Conservation (phyloP, 2,797 vertebrate genomes). For the Notamacropus eugenii region DNA sequence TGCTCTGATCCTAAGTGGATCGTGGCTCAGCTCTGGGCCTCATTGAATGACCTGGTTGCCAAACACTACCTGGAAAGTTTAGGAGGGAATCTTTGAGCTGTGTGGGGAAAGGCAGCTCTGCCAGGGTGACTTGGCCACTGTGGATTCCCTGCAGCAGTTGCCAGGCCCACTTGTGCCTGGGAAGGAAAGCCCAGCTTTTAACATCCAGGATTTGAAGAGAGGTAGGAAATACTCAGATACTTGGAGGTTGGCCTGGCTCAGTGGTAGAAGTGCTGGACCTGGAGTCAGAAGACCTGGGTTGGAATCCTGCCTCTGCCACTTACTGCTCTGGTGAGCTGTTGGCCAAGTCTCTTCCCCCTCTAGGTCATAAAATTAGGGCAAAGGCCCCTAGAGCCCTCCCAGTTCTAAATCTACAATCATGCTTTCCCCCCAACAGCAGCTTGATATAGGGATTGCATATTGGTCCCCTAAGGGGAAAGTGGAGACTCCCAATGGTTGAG, state of each 20-base stretch:
- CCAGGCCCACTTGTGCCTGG: background rate
- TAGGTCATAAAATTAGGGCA: background rate
- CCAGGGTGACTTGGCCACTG: background rate
- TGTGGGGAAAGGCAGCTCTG: background rate
- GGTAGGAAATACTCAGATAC: background rate
- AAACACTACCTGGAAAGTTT: background rate
- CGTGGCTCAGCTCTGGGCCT: background rate
- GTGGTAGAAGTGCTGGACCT: too few relatives aligned
- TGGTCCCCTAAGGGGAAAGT: background rate
- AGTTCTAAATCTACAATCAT: background rate
- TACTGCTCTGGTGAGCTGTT: background rate
- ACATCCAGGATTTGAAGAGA: background rate
- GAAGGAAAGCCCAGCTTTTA: background rate
- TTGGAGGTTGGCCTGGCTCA: background rate
- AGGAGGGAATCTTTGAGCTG: background rate
- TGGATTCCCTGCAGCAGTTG: background rate
- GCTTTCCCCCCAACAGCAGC: background rate
- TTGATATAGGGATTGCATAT: background rate
- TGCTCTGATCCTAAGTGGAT: background rate
- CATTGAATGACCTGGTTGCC: background rate
- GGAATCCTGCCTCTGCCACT: background rate
- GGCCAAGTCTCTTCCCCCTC: background rate
- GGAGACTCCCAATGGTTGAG: background rate
- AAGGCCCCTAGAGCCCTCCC: background rate
- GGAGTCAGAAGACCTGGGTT: background rate